Conservation (phyloP, 1,140 invertebrate genomes). For the Drosophila parabipectinata region DNA sequence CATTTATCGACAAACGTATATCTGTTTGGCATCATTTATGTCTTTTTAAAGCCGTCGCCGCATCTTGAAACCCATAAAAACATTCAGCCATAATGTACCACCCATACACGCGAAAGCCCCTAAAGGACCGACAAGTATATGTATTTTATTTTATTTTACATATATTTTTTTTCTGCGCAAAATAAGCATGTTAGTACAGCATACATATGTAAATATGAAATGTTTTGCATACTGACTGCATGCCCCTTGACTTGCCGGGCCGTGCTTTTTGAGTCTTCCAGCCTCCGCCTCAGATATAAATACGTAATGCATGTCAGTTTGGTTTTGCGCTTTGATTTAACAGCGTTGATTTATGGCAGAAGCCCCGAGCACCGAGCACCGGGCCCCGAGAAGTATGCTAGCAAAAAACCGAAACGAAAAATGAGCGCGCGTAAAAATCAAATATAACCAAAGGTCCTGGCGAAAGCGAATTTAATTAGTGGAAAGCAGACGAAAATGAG, state of each 20-base stretch:
- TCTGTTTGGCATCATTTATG: slow-evolving; percentile 62
- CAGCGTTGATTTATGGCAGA: slow-evolving; percentile 72
- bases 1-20: slow-evolving; percentile 58
- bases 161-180: slow-evolving; percentile 8
- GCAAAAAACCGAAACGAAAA: slow-evolving; percentile 13
- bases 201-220: slow-evolving; percentile 24
- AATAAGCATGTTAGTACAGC: slow-evolving; percentile 1
- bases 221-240: slow-evolving; percentile 33
- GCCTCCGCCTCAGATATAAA: slow-evolving; percentile 57
- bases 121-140: slow-evolving; percentile 21
- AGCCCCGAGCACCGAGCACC: background rate
- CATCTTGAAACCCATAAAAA: slow-evolving; percentile 67
- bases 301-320: slow-evolving; percentile 78
- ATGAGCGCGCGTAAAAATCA: slow-evolving; percentile 27
- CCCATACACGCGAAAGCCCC: slow-evolving; percentile 12
- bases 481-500: slow-evolving; percentile 25
- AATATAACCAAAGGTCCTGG: slow-evolving; percentile 28
- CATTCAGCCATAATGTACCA: slow-evolving; percentile 34
- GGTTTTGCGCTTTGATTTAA: slow-evolving; percentile 79
- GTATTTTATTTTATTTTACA: slow-evolving; percentile 4
- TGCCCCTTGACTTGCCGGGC: slow-evolving; percentile 15
- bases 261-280: slow-evolving; percentile 21
- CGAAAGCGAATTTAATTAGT: slow-evolving; percentile 43
- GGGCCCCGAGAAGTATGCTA: slow-evolving; percentile 32
- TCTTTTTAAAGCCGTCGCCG: slow-evolving; percentile 65